Evolutionary conservation across 2,113 vertebrate genomes (phyloP).

Genomic region (Acanthochromis polyacanthus): DNA sequence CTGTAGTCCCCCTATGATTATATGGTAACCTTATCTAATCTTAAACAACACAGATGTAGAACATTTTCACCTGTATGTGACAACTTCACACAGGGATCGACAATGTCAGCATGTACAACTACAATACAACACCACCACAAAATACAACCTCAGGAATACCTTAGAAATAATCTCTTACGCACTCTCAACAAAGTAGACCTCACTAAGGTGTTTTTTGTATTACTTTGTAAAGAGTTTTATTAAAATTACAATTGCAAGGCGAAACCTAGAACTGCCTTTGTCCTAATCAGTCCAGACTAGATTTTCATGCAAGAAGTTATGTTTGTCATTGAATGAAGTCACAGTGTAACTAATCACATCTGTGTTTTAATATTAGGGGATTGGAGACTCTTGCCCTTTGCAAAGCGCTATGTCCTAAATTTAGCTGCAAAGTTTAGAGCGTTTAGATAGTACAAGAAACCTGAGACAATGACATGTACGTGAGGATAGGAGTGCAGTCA

Average conservation of each 20-base stretch:
- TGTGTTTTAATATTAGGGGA: not conserved
- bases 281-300: too few species aligned
- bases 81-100: not conserved
- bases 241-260: too few species aligned
- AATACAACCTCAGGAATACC: not conserved
- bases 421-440: slow-evolving; percentile 63
- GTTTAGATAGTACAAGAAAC: slow-evolving; percentile 65
- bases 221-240: too few species aligned
- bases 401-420: slow-evolving; percentile 67
- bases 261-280: too few species aligned
- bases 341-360: not conserved
- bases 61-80: not conserved
- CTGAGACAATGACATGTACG: slow-evolving; percentile 49
- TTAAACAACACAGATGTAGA: not conserved
- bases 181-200: not conserved
- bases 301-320: not conserved
- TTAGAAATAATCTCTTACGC: not conserved
- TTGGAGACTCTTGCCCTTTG: slow-evolving; percentile 65
- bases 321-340: not conserved
- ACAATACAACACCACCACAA: not conserved
- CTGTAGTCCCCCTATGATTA: not conserved
- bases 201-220: too few species aligned
- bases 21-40: slow-evolving; percentile 6
- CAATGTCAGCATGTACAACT: not conserved
- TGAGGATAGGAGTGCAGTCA: slow-evolving; percentile 19